phyloP scores from a whole-genome alignment of 35 echinoderm and acorn worm species.

The Nesometra sesokonis region DNA sequence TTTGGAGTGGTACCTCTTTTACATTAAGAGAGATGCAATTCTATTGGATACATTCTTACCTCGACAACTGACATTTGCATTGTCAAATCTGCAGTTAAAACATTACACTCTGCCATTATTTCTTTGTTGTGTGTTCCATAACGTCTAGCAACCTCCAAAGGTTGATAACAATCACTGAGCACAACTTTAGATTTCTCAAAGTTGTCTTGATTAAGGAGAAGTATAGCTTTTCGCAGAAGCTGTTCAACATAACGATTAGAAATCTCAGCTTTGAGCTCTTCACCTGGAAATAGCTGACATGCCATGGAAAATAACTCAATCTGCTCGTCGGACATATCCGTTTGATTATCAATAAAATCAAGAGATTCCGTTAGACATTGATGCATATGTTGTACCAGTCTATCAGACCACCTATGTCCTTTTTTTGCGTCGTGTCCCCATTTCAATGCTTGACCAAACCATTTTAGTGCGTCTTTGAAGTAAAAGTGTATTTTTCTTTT shows the following conservation, averaged over 20 bases:
- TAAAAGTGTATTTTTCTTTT: neutral
- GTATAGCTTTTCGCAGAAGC: neutral
- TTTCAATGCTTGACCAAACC: neutral
- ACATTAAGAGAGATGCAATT: neutral
- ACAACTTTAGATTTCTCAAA: neutral
- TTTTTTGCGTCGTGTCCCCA: no score
- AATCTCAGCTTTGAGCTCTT: no score
- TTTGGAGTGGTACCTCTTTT: no score
- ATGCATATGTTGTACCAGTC: no score
- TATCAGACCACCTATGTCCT: no score
- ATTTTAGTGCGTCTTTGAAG: slow-evolving; percentile 18
- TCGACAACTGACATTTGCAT: neutral
- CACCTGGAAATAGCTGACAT: no score
- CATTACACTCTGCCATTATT: neutral
- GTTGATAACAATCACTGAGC: neutral
- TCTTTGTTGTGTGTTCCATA: neutral
- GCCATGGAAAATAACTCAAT: no score
- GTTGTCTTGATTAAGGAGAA: neutral
- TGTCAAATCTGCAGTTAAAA: neutral
- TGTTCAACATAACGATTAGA: no score
- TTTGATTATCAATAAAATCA: no score
- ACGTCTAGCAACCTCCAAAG: neutral
- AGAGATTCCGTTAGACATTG: no score
- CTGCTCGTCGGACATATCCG: no score
- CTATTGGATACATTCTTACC: neutral